A percentile compares a stretch with the other conserved stretches of the same genome.
These are phyloP conservation scores for Centroberyx gerrardi DNA, from an alignment of 2,797 vertebrate genomes.

Conservation along the genomic window DNA sequence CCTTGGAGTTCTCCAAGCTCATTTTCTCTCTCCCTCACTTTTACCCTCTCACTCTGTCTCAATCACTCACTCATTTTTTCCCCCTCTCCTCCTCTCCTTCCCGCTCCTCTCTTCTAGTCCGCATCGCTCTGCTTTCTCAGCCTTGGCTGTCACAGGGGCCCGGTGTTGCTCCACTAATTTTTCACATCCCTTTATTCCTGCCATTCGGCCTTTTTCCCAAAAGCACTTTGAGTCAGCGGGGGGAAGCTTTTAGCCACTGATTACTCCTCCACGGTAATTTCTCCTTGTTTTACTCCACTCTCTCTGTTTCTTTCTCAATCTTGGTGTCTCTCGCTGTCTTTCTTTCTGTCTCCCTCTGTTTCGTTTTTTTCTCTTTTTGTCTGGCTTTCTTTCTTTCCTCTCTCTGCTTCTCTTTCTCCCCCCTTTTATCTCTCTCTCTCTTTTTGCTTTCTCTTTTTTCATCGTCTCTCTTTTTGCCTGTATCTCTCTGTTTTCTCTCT, in stretches of 20 bases:
- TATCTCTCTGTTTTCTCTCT: conserved; percentile 1
- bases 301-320: conserved; percentile 53
- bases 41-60: conserved; percentile 72
- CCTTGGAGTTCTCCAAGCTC: conserved; percentile 74
- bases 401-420: neutral
- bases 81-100: conserved; percentile 16
- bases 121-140: conserved; percentile 64
- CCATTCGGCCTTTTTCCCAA: conserved; percentile 73
- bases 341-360: neutral
- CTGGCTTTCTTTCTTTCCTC: neutral
- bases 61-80: conserved; percentile 71
- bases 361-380: conserved; percentile 3
- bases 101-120: conserved; percentile 57
- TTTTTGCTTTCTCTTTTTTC: neutral
- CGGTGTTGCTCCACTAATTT: conserved; percentile 76
- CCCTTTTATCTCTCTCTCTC: too few species aligned
- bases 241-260: conserved; percentile 83
- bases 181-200: conserved; percentile 77
- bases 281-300: conserved; percentile 71
- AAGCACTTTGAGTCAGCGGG: conserved; percentile 83
- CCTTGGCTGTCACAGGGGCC: conserved; percentile 70
- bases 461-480: neutral
- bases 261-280: conserved; percentile 80
- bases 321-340: conserved; percentile 23
- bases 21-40: conserved; percentile 75